Percentiles rank a stretch among this genome's conserved stretches.
These are phyloP conservation scores for Meloe dianella DNA, from an alignment of 2,888 invertebrate species.

Conservation along the genomic window DNA sequence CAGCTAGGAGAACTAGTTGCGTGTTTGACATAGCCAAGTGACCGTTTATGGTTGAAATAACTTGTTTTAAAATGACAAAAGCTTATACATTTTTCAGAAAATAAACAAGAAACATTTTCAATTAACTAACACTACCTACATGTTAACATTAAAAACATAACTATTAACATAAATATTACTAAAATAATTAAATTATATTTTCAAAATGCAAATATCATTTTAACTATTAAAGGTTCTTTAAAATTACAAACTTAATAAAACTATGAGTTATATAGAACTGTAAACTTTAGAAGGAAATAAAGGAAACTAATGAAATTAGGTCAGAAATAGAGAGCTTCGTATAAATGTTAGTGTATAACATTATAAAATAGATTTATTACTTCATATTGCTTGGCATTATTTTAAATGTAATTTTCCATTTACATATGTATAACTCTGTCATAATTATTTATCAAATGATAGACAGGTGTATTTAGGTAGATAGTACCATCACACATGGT, in stretches of 20 bases:
- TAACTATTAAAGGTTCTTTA: background rate
- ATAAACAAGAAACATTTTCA: background rate
- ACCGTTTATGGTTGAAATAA: slow-evolving; percentile 1
- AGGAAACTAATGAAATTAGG: background rate
- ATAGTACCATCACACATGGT: background rate
- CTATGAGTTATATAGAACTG: no score
- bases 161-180: background rate
- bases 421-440: slow-evolving; percentile 20
- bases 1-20: slow-evolving; percentile 13
- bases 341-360: background rate
- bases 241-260: background rate
- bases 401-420: slow-evolving; percentile 8
- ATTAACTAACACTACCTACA: background rate
- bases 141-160: background rate
- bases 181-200: background rate
- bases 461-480: background rate
- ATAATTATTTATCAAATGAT: slow-evolving; percentile 5
- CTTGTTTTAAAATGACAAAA: background rate
- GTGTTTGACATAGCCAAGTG: background rate
- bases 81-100: background rate
- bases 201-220: background rate
- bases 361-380: slow-evolving; percentile 8
- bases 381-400: slow-evolving; percentile 3
- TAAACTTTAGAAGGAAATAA: background rate
- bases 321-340: background rate